phyloP scores from a whole-genome alignment of 2,113 vertebrate genomes.

The human (Homo sapiens) region GRCh38 chr4:13826501-13827000 shows the following conservation, averaged over 20 bases:
- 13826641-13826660: slow-evolving; percentile 13
- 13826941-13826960: neutral
- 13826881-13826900: neutral
- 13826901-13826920: neutral
- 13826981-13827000: slow-evolving; percentile 30
- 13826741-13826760: neutral
- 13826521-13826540: neutral
- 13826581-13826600: neutral
- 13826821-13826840: neutral
- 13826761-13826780: neutral
- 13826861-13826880: neutral
- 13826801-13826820: neutral
- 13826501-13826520: neutral
- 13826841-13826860: neutral
- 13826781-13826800: neutral
- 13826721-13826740: neutral
- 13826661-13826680: neutral
- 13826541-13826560: neutral
- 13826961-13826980: neutral
- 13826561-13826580: neutral
- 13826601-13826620: neutral
- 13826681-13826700: neutral
- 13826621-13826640: neutral
- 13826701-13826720: neutral
- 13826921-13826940: neutral